These are phyloP conservation scores for Synodontis membranacea DNA, from an alignment of 2,113 vertebrate species.

Conservation along the genomic window DNA sequence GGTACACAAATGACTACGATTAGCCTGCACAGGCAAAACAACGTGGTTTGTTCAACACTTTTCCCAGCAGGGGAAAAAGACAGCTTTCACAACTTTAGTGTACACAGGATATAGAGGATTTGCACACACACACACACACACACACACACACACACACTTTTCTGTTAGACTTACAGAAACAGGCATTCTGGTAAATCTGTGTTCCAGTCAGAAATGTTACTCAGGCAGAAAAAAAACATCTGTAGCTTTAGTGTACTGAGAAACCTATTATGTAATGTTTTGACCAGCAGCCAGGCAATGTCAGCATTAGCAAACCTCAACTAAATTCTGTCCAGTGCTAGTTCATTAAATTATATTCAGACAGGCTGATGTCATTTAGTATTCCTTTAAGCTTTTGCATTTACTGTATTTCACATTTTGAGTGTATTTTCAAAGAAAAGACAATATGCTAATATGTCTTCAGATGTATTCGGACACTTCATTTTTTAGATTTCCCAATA, in stretches of 20 bases:
- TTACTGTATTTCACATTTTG: not conserved
- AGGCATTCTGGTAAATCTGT: not conserved
- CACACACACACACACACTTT: too few species aligned
- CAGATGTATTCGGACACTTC: not conserved
- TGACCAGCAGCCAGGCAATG: conserved; percentile 23
- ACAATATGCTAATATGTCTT: not conserved
- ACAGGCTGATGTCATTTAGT: conserved; percentile 22
- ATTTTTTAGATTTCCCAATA: not conserved
- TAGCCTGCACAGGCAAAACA: not conserved
- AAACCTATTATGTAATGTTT: conserved; percentile 39
- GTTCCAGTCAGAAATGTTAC: conserved; percentile 23
- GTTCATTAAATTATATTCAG: conserved; percentile 19
- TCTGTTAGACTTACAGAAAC: not conserved
- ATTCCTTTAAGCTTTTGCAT: not conserved
- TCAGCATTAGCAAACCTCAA: conserved; percentile 39
- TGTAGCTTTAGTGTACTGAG: conserved; percentile 24
- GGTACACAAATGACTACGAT: not conserved
- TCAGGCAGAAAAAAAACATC: conserved; percentile 28
- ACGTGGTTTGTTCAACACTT: not conserved
- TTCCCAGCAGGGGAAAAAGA: too few species aligned
- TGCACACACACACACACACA: not conserved
- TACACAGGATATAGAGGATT: not conserved
- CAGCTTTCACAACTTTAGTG: not conserved
- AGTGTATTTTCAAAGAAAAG: not conserved
- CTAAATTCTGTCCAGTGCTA: conserved; percentile 1